Conservation (phyloP, 2,797 vertebrate species). For the Philypnodon macrostomus region DNA sequence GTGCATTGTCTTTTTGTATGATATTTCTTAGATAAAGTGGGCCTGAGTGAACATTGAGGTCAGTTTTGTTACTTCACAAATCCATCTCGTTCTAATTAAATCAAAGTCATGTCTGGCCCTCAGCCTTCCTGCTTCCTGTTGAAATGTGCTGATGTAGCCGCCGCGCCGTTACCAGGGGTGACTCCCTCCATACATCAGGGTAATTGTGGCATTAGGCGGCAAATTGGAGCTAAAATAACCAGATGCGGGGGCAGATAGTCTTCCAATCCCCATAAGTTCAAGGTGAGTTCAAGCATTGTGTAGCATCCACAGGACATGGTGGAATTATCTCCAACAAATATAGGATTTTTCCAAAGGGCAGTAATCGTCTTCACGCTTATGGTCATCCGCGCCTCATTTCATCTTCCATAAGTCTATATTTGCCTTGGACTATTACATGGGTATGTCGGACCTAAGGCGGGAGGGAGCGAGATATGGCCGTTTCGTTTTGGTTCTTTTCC, state of each 20-base stretch:
- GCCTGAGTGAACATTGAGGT: too few species aligned
- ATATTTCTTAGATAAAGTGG: too few species aligned
- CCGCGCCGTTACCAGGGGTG: constrained; percentile 82
- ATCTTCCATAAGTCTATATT: constrained; percentile 84
- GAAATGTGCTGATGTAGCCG: constrained; percentile 87
- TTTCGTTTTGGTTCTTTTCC: constrained; percentile 8
- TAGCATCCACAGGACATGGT: constrained; percentile 72
- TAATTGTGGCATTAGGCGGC: constrained; percentile 93
- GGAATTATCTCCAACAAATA: constrained; percentile 94
- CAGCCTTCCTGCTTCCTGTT: constrained; percentile 67
- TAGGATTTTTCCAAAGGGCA: constrained; percentile 87
- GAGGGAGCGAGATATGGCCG: constrained; percentile 18
- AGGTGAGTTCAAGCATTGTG: constrained; percentile 96
- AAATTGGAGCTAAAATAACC: constrained; percentile 98
- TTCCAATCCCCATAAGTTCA: constrained; percentile 86
- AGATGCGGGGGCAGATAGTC: constrained; percentile 90
- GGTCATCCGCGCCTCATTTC: constrained; percentile 92
- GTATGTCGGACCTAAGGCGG: constrained; percentile 67
- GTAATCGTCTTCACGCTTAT: constrained; percentile 92
- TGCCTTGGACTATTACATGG: constrained; percentile 74
- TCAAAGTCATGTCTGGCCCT: constrained; percentile 77
- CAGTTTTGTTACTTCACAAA: constrained; percentile 55
- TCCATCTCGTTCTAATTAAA: constrained; percentile 85
- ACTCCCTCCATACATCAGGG: constrained; percentile 88
- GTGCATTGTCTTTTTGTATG: too few species aligned